phyloP scores from a whole-genome alignment of 2,797 vertebrate species.

The Tinamus major region DNA sequence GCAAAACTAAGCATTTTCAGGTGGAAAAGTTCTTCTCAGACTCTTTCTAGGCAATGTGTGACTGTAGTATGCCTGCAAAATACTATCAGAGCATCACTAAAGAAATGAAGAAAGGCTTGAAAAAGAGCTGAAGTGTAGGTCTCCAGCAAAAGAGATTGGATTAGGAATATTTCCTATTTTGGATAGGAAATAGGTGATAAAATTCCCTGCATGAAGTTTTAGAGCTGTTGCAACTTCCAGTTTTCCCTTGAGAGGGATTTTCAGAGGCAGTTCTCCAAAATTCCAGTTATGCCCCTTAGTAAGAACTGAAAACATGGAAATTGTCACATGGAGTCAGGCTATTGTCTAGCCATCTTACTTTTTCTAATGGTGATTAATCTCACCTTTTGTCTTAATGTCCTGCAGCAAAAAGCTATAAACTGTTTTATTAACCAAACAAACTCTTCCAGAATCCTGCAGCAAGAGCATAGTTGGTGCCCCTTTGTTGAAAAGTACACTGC shows the following conservation, averaged over 20 bases:
- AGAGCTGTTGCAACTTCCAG: background rate
- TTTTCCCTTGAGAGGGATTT: background rate
- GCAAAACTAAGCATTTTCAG: background rate
- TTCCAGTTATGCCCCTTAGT: accelerated
- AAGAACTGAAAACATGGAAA: background rate
- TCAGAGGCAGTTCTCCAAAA: background rate
- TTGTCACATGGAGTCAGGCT: background rate
- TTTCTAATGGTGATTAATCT: background rate
- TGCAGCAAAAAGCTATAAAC: background rate
- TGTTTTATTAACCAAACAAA: background rate
- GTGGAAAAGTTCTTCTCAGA: background rate
- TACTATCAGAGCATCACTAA: background rate
- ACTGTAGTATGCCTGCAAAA: background rate
- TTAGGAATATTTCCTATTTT: background rate
- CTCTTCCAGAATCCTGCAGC: background rate
- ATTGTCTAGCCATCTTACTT: background rate
- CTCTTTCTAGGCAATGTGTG: background rate
- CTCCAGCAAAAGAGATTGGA: background rate
- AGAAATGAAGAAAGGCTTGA: background rate
- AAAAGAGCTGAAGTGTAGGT: background rate
- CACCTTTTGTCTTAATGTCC: background rate
- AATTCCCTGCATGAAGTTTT: background rate
- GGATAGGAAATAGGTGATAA: background rate
- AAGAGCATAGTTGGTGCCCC: background rate
- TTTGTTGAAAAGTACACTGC: background rate